These are phyloP conservation scores for Coremacera marginata DNA, from an alignment of 2,888 invertebrate species.

Conservation along the genomic window DNA sequence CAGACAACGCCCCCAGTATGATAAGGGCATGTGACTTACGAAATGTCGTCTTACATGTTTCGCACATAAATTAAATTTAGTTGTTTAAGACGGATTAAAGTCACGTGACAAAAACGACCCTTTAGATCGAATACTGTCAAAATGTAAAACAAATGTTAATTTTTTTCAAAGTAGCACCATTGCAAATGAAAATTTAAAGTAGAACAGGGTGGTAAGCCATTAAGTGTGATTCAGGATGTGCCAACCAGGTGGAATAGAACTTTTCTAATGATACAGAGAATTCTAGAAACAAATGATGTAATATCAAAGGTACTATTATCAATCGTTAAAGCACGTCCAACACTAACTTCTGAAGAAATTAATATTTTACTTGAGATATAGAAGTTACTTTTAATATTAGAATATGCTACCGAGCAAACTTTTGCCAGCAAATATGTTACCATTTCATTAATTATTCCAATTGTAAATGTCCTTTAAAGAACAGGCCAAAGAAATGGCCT, in stretches of 20 bases:
- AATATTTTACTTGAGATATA: background rate
- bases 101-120: no score
- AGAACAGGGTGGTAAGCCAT: no score
- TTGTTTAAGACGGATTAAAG: no score
- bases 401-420: conserved; percentile 4
- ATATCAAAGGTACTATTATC: conserved; percentile 4
- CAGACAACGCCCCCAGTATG: no score
- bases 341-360: background rate
- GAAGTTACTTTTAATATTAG: background rate
- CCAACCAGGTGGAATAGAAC: background rate
- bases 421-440: background rate
- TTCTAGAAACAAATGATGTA: background rate
- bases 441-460: background rate
- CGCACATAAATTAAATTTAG: no score
- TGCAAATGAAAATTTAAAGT: no score
- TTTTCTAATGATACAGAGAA: background rate
- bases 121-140: no score
- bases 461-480: background rate
- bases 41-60: no score
- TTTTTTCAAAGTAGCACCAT: background rate
- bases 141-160: no score
- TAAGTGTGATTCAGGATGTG: no score
- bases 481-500: background rate
- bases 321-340: background rate
- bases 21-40: no score